Evolutionary conservation across 2,888 invertebrate genomes (phyloP).

Genomic region (Ligdia adustata): DNA sequence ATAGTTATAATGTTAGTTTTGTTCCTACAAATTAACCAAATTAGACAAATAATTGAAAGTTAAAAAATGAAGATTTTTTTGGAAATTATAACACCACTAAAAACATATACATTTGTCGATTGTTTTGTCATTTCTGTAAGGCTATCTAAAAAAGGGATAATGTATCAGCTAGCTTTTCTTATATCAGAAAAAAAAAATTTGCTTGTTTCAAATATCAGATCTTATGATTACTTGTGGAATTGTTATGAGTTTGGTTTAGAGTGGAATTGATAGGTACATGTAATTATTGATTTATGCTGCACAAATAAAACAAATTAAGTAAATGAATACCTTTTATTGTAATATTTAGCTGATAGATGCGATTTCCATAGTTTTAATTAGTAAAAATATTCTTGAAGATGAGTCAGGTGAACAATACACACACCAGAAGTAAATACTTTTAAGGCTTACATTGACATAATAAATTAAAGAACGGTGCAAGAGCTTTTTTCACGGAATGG

Average conservation of each 20-base stretch:
- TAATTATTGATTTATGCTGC: slow-evolving; percentile 53
- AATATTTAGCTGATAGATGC: slow-evolving; percentile 12
- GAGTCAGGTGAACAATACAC: slow-evolving; percentile 17
- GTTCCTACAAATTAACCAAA: too few relatives aligned
- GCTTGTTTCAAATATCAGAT: slow-evolving; percentile 27
- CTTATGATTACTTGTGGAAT: slow-evolving; percentile 55
- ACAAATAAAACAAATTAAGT: slow-evolving; percentile 62
- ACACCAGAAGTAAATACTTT: slow-evolving; percentile 13
- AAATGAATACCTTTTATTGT: slow-evolving; percentile 33
- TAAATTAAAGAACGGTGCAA: slow-evolving; percentile 90
- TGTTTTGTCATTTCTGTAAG: too few relatives aligned
- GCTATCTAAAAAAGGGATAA: too few relatives aligned
- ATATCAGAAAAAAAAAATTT: too few relatives aligned
- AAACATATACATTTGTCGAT: too few relatives aligned
- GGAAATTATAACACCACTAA: too few relatives aligned
- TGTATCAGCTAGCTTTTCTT: too few relatives aligned
- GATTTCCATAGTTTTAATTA: slow-evolving; percentile 7
- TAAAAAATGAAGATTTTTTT: too few relatives aligned
- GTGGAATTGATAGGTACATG: slow-evolving; percentile 43
- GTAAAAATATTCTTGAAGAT: slow-evolving; percentile 13
- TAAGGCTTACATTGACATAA: slow-evolving; percentile 1
- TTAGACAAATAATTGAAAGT: too few relatives aligned
- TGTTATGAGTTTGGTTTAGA: slow-evolving; percentile 44
- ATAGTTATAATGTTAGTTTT: too few relatives aligned
- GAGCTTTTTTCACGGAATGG: slow-evolving; percentile 97